These are phyloP conservation scores for Drosophila nikananu DNA, from an alignment of 1,140 invertebrate genomes.

Conservation along the genomic window DNA sequence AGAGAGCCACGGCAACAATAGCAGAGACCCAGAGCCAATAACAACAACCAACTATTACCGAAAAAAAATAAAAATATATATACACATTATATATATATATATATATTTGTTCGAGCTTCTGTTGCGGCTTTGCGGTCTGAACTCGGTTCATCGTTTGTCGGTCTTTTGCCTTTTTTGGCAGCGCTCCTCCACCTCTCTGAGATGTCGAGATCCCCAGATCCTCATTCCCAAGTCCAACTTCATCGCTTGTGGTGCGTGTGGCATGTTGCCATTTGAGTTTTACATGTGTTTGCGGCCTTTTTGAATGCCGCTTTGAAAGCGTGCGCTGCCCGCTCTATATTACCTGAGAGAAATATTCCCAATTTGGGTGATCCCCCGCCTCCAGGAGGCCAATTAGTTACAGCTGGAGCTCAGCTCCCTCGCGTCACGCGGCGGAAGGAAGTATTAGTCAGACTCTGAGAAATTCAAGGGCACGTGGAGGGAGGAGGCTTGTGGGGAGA, in stretches of 20 bases:
- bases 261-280: conserved; percentile 83
- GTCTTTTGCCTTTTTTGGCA: conserved; percentile 75
- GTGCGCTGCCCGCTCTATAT: conserved; percentile 42
- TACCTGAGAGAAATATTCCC: conserved; percentile 32
- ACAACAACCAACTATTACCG: conserved; percentile 74
- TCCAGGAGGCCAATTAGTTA: conserved; percentile 67
- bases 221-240: conserved; percentile 40
- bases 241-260: conserved; percentile 71
- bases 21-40: conserved; percentile 34
- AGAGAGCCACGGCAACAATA: conserved; percentile 52
- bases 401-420: conserved; percentile 39
- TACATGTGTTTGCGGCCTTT: conserved; percentile 79
- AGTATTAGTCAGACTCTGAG: conserved; percentile 72
- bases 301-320: conserved; percentile 64
- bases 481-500: conserved; percentile 3
- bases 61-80: conserved; percentile 22
- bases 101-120: conserved; percentile 75
- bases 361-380: conserved; percentile 10
- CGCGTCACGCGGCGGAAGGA: conserved; percentile 56
- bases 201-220: conserved; percentile 1
- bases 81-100: conserved; percentile 33
- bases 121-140: conserved; percentile 76
- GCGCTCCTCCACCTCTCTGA: conserved; percentile 12
- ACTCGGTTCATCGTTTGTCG: conserved; percentile 56
- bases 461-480: conserved; percentile 59